Evolutionary conservation across 2,888 invertebrate species (phyloP).

Genomic region (Sisyra nigra): DNA sequence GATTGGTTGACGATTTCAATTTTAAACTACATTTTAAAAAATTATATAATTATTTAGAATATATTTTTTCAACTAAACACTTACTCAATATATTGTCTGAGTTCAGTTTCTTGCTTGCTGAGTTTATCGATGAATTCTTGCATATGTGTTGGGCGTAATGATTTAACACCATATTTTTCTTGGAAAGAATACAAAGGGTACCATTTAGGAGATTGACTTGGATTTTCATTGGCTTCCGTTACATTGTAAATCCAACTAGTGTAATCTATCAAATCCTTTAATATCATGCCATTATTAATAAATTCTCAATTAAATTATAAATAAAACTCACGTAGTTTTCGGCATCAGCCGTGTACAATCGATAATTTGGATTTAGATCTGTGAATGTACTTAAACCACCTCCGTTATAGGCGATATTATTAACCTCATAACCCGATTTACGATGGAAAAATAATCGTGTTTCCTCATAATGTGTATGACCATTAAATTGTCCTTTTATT

Average conservation of each 20-base stretch:
- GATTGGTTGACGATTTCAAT: no score
- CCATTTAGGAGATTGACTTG: conserved; percentile 23
- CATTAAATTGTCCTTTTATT: conserved; percentile 4
- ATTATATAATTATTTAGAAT: no score
- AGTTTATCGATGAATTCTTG: no score
- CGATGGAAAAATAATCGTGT: conserved; percentile 50
- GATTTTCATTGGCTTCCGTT: conserved; percentile 24
- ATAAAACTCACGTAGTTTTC: conserved; percentile 34
- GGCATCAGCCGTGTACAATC: conserved; percentile 53
- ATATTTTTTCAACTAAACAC: no score
- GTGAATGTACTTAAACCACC: conserved; percentile 57
- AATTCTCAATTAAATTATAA: no score
- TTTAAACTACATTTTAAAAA: no score
- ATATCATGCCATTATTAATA: no score
- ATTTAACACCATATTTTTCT: conserved; percentile 24
- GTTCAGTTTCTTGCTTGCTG: no score
- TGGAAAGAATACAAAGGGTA: conserved; percentile 28
- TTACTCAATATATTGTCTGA: no score
- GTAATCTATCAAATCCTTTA: conserved; percentile 24
- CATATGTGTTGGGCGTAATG: conserved; percentile 7
- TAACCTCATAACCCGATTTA: conserved; percentile 22
- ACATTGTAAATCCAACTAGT: conserved; percentile 30
- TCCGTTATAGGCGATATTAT: conserved; percentile 64
- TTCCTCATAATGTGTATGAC: conserved; percentile 40
- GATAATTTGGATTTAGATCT: conserved; percentile 46